Conservation (phyloP, 2,113 vertebrate species). For the Abramis brama region DNA sequence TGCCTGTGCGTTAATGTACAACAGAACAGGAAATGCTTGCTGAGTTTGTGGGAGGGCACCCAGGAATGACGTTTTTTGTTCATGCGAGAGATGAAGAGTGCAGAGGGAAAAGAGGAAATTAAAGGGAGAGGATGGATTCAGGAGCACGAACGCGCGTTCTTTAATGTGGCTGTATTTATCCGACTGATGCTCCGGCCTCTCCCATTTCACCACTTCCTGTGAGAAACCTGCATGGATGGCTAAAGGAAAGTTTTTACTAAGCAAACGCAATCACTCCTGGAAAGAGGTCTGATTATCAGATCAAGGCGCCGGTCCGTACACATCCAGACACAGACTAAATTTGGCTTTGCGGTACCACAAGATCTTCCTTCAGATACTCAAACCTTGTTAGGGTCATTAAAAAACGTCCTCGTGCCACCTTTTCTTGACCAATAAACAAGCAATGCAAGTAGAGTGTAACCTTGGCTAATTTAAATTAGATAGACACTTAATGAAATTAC, state of each 20-base stretch:
- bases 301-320: neutral
- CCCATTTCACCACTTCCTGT: conserved; percentile 21
- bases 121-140: conserved; percentile 26
- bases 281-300: conserved; percentile 28
- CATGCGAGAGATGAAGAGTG: conserved; percentile 7
- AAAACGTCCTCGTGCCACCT: neutral
- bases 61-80: conserved; percentile 41
- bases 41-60: conserved; percentile 49
- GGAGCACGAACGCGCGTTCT: neutral
- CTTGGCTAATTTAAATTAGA: conserved; percentile 1
- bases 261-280: neutral
- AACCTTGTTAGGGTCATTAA: conserved; percentile 18
- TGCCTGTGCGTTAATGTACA: conserved; percentile 56
- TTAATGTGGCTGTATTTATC: conserved; percentile 4
- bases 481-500: conserved; percentile 6
- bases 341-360: neutral
- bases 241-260: neutral
- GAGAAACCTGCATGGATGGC: neutral
- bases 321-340: neutral
- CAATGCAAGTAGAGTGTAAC: neutral
- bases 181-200: neutral
- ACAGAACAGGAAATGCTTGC: conserved; percentile 65
- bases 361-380: neutral
- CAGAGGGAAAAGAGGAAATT: conserved; percentile 38
- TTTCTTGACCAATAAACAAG: neutral